Evolutionary conservation across 1,140 invertebrate species (phyloP), one percentile per base, ranked within the genome.

Genomic region (Lepidotrigona ventralis): DNA sequence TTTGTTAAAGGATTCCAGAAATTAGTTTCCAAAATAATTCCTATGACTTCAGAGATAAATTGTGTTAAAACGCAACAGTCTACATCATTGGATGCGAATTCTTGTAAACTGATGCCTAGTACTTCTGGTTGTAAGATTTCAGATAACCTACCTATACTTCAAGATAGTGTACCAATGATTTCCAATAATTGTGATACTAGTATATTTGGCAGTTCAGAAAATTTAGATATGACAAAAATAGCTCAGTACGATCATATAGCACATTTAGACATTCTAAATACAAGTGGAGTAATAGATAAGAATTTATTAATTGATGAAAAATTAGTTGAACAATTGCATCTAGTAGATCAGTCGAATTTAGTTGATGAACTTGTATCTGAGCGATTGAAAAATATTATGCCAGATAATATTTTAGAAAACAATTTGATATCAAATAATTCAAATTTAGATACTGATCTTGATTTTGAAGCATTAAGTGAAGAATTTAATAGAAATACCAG

Each of bases 301-400:
- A 93, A 93, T 78, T 88, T 93, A 63, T 89, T 93, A 81, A 93
- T 94, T 19, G 93, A 94, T 70, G 93, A 93, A 39, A 94, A 94
- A 81, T 87, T 94, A 51, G 93, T 92, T 1, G 93, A 94, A 53
- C 92, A 93, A 8, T 77, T 93, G 46, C 91, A 93, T 81, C 80
- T 93, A 12, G 92, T 92, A 1, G 92, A 93, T 70, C 93, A 93
- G 79, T 88, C 92, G 1, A 91, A 92, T 82, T 90, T 93, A 56
- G 92, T 93, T 8, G 93, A 93, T 79, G 92, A 93, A 70, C 54
- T 94, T 26, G 93, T 93, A 11, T 92, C 91, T 0, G 93, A 94
- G 79, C 90, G 92, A 85, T 76, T 94, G 11, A 94, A 93, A 64
- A 93, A 91, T 66, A 93, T 94, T 1, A 93, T 93, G 85, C 91